A percentile compares a stretch with the other conserved stretches of the same genome.
Evolutionary conservation across 2,888 invertebrate species (phyloP).

Genomic region (Leucozona laternaria): DNA sequence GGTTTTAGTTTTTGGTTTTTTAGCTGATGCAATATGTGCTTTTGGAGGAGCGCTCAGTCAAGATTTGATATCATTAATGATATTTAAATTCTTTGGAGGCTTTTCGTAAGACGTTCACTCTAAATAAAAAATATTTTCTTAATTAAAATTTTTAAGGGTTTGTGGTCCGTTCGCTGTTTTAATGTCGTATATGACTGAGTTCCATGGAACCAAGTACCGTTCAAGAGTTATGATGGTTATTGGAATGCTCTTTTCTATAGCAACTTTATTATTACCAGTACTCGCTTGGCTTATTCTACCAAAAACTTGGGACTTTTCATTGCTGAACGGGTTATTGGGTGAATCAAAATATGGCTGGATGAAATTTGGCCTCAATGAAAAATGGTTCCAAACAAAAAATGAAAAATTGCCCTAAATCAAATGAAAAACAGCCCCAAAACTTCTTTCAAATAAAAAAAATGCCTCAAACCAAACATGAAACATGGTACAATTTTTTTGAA

Average conservation of each 20-base stretch:
- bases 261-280: constrained; percentile 87
- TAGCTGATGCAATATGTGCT: constrained; percentile 87
- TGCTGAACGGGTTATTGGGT: constrained; percentile 83
- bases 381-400: too few species aligned
- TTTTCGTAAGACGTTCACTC: constrained; percentile 87
- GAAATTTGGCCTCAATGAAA: too few species aligned
- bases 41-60: constrained; percentile 87
- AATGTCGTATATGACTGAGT: constrained; percentile 89
- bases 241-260: constrained; percentile 88
- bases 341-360: constrained; percentile 74
- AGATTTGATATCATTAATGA: constrained; percentile 87
- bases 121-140: background rate
- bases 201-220: constrained; percentile 88
- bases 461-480: too few species aligned
- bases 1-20: constrained; percentile 88
- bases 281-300: constrained; percentile 90
- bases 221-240: constrained; percentile 87
- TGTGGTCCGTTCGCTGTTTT: constrained; percentile 90
- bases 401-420: too few species aligned
- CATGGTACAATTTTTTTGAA: too few species aligned
- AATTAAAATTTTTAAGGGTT: constrained; percentile 82
- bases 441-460: too few species aligned
- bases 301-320: constrained; percentile 84
- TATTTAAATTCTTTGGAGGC: constrained; percentile 90
- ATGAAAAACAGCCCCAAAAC: too few species aligned